Base-by-base conservation (phyloP, 2,113 vertebrate genomes). In the Dipodomys ordii region DNA sequence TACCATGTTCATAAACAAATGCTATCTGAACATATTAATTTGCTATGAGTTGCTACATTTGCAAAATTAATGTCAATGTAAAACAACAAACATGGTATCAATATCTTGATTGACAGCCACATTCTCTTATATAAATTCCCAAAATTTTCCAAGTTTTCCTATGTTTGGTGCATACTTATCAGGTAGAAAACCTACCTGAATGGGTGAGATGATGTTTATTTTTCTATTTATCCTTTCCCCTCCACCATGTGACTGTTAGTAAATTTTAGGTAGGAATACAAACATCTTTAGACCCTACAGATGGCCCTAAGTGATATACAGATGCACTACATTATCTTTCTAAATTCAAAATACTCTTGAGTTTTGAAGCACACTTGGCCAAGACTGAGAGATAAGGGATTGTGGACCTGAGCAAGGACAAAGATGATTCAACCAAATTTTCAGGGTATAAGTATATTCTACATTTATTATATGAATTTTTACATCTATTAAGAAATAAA, bases 331-430 rank as follows among this genome's bases (percentile, higher is more conserved):
- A 85, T 67, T 79, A 80, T 83, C 83, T 95, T 95, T 90, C 91
- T 92, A 94, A 88, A 88, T 88, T 78, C 39, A 96, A 93, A 90
- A 46, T 64, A 71, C 73, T 92, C 74, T 39, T 85, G 91, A 85
- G 92, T 86, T 94, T 80, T 83, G 69, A 95, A 93, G 67, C 60
- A 90, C 67, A 93, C 62, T 69, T 88, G 79, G 71, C 88, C 72
- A 89, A 87, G 71, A 78, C 28, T 49, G 83, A 27, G 78, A 92
- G 69, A 82, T 90, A 95, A 95, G 82, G 88, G 82, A 93, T 71
- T 89, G 81, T 93, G 95, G 88, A 90, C 73, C 78, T 79, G 49
- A 32, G 49, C 35, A 92, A 96, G 73, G 90, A 82, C 73, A 97
- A 91, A 95, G 73, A 65, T 90, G 77, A 67, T 82, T 87, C 79